A percentile compares a stretch with the other conserved stretches of the same genome.
Conservation (phyloP, 2,888 invertebrate genomes). For the Acanthosepion lycidas region DNA sequence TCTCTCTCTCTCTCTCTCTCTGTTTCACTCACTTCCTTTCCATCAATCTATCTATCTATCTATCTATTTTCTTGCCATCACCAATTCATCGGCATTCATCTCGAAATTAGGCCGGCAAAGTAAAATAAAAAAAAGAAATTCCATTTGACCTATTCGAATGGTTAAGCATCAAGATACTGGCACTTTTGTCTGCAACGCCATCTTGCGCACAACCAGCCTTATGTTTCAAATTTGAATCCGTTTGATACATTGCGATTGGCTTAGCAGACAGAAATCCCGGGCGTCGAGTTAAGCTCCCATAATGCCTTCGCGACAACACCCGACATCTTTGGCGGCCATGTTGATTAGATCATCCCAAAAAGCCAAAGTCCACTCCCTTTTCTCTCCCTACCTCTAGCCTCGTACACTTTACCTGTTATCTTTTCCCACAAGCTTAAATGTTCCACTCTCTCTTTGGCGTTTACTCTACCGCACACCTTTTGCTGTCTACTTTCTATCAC, state of each 20-base stretch:
- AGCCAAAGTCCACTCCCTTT: neutral
- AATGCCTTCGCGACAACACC: neutral
- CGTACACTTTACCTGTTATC: neutral
- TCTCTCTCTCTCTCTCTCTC: too few species aligned
- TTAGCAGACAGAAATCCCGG: neutral
- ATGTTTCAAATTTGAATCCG: conserved; percentile 17
- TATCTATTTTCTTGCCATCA: too few species aligned
- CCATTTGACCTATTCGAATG: neutral
- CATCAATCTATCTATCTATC: too few species aligned
- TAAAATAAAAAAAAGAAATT: neutral
- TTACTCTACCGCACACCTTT: neutral
- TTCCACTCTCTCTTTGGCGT: neutral
- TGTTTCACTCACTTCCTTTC: too few species aligned
- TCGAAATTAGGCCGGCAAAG: too few species aligned
- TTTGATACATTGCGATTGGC: neutral
- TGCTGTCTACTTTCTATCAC: neutral
- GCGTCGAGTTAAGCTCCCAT: neutral
- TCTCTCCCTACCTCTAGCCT: neutral
- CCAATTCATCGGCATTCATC: too few species aligned
- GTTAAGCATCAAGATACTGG: neutral
- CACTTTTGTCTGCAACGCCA: neutral
- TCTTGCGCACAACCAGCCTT: neutral
- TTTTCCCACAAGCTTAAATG: neutral
- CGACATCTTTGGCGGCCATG: neutral
- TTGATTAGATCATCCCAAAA: neutral